Conservation (phyloP, 1,140 invertebrate species). For the Pinna nobilis region DNA sequence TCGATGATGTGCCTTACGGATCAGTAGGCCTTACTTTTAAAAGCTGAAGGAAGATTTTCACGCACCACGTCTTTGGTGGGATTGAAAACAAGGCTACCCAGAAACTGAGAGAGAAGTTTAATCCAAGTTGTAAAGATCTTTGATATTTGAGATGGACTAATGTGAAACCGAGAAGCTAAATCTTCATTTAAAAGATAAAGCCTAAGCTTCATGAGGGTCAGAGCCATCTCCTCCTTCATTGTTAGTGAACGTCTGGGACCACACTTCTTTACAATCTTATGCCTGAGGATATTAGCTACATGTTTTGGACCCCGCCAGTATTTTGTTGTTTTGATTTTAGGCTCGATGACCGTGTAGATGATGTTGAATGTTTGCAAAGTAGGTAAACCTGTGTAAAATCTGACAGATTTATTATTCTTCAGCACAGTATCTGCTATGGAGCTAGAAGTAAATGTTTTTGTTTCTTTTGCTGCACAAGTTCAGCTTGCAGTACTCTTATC, state of each 20-base stretch:
- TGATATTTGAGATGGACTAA: not conserved
- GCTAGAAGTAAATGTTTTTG: too few relatives aligned
- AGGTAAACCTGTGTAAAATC: conserved; percentile 11
- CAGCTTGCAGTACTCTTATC: not conserved
- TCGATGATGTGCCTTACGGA: conserved; percentile 17
- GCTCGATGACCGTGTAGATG: not conserved
- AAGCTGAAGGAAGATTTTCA: conserved; percentile 8
- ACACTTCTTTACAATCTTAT: not conserved
- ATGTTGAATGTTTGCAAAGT: not conserved
- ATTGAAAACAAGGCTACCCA: conserved; percentile 18
- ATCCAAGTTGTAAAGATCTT: conserved; percentile 23
- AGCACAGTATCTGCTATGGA: not conserved
- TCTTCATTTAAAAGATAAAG: conserved; percentile 3
- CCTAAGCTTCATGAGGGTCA: conserved; percentile 22
- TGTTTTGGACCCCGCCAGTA: conserved; percentile 7
- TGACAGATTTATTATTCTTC: not conserved
- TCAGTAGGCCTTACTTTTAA: not conserved
- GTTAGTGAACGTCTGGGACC: not conserved
- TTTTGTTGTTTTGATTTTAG: not conserved
- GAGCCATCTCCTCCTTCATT: not conserved
- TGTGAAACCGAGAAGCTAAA: conserved; percentile 14
- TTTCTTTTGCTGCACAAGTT: not conserved
- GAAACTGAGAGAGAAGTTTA: not conserved
- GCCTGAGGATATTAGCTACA: not conserved
- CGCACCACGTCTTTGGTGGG: conserved; percentile 5